Evolutionary conservation across 2,888 invertebrate genomes (phyloP).

Genomic region (Megastigmus dorsalis): DNA sequence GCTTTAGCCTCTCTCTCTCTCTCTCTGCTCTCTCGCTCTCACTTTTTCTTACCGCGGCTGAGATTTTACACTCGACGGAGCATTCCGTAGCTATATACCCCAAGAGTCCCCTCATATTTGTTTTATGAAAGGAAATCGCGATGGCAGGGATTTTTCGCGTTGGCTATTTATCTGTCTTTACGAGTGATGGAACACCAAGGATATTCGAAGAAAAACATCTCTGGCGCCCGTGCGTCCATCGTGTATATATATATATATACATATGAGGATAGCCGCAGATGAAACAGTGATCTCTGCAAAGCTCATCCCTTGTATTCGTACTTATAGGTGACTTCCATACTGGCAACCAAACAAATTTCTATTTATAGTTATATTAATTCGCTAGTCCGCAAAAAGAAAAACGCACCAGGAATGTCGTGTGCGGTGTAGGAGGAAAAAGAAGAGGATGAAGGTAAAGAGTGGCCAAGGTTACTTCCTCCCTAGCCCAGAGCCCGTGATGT

Average conservation of each 20-base stretch:
- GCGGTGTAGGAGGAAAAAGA: neutral
- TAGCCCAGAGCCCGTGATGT: no score
- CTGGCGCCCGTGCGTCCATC: neutral
- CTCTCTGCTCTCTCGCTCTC: conserved; percentile 1
- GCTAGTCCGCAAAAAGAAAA: no score
- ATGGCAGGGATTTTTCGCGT: neutral
- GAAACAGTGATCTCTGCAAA: neutral
- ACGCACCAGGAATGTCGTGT: no score
- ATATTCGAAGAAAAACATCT: neutral
- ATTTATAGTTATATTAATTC: no score
- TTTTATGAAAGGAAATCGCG: conserved; percentile 27
- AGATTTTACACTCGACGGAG: conserved; percentile 30
- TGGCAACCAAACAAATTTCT: no score
- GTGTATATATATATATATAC: no score
- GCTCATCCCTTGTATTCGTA: neutral
- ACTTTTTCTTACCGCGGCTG: neutral
- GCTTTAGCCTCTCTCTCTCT: neutral
- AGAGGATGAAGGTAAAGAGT: neutral
- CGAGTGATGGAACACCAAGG: neutral
- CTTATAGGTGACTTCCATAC: no score
- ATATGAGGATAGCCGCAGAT: neutral
- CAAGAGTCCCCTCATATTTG: conserved; percentile 20
- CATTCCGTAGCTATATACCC: neutral
- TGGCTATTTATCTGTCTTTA: conserved; percentile 35
- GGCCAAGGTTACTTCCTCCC: no score